Conservation (phyloP, 1,140 invertebrate genomes). For the Macrocentrus cingulum region DNA sequence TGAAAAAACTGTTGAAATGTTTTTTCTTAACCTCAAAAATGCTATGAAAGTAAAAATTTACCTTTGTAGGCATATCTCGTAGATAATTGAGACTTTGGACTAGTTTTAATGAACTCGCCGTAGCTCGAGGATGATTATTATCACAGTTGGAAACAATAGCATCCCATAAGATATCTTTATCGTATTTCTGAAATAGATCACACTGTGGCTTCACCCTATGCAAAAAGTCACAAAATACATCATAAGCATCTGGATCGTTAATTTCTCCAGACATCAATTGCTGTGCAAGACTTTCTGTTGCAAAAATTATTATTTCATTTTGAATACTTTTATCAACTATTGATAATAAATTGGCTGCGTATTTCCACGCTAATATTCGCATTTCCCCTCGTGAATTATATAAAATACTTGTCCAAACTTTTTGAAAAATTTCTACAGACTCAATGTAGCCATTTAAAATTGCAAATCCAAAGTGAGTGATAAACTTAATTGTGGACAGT, state of each 20-base stretch:
- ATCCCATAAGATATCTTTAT: background rate
- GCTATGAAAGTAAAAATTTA: too few species aligned
- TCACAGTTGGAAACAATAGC: background rate
- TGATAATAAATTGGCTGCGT: too few species aligned
- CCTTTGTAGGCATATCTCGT: too few species aligned
- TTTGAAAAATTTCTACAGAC: background rate
- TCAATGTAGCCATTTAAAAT: too few species aligned
- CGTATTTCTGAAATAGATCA: constrained; percentile 14
- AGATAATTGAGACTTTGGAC: too few species aligned
- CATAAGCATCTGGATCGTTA: constrained; percentile 38
- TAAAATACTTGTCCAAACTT: constrained; percentile 23
- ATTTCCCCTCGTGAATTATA: too few species aligned
- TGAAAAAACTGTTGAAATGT: too few species aligned
- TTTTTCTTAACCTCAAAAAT: too few species aligned
- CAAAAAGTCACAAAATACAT: constrained; percentile 41
- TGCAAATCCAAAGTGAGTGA: constrained; percentile 24
- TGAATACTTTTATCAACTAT: constrained; percentile 20
- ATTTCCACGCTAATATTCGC: too few species aligned
- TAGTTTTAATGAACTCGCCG: too few species aligned
- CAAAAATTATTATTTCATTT: constrained; percentile 21
- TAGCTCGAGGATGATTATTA: too few species aligned
- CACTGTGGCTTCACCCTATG: constrained; percentile 25
- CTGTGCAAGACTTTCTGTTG: too few species aligned
- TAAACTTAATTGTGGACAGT: constrained; percentile 32
- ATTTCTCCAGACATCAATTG: constrained; percentile 12